Evolutionary conservation across 1,140 invertebrate species (phyloP).

Genomic region (Ganaspis sp.): DNA sequence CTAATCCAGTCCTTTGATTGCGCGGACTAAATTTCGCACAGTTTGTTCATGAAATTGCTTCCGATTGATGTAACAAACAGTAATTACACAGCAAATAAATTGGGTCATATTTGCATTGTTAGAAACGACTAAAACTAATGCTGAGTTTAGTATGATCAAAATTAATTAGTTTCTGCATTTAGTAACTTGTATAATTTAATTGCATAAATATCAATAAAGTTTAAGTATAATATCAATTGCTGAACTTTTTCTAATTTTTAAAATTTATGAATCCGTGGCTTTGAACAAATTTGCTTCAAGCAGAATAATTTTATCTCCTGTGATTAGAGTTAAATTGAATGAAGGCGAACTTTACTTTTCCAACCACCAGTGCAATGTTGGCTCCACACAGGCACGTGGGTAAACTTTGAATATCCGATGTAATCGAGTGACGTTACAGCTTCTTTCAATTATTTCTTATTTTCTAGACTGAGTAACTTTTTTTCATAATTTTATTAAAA

Average conservation of each 20-base stretch:
- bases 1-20: neutral
- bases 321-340: conserved; percentile 12
- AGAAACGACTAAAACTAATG: neutral
- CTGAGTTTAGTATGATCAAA: neutral
- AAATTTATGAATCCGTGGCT: too few species aligned
- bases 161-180: too few species aligned
- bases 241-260: too few species aligned
- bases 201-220: too few species aligned
- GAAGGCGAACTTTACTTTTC: conserved; percentile 5
- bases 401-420: neutral
- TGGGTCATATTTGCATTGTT: conserved; percentile 5
- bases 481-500: neutral
- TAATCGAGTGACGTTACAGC: neutral
- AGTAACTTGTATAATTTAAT: too few species aligned
- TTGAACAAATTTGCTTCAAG: neutral
- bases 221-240: too few species aligned
- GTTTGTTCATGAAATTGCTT: conserved; percentile 8
- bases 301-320: neutral
- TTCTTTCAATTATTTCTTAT: neutral
- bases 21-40: neutral
- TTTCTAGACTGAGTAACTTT: neutral
- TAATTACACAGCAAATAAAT: neutral
- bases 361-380: neutral
- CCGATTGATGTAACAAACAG: neutral
- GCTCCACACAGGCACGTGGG: neutral